Conservation (phyloP, 1,140 invertebrate species). For the Leptopilina boulardi region DNA sequence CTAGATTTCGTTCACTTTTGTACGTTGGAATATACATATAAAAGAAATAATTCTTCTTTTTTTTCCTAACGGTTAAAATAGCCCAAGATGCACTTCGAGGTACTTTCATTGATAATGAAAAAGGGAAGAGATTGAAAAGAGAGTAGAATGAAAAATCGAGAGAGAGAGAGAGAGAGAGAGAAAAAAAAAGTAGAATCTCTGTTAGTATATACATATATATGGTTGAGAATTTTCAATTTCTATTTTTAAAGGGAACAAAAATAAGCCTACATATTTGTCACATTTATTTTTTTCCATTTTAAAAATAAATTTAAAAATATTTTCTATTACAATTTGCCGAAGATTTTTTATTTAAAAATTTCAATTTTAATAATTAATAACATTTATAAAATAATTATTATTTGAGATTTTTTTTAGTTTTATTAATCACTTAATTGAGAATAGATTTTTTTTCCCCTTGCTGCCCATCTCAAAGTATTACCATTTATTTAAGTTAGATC, state of each 20-base stretch:
- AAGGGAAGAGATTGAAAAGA: constrained; percentile 2
- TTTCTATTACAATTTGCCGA: too few species aligned
- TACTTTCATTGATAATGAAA: constrained; percentile 18
- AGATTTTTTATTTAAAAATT: too few species aligned
- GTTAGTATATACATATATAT: too few species aligned
- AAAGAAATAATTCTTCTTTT: not conserved
- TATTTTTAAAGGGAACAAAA: not conserved
- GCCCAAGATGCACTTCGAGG: not conserved
- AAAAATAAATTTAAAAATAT: too few species aligned
- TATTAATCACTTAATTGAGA: not conserved
- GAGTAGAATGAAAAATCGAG: not conserved
- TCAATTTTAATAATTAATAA: too few species aligned
- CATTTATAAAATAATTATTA: not conserved
- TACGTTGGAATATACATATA: not conserved
- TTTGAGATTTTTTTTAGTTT: not conserved
- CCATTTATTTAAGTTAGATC: constrained; percentile 1
- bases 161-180: not conserved
- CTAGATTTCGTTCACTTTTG: not conserved
- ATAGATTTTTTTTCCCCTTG: not conserved
- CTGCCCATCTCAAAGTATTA: not conserved
- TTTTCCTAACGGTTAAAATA: not conserved
- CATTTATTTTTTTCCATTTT: too few species aligned
- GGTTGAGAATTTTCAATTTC: not conserved
- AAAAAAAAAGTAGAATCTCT: not conserved
- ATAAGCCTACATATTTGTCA: too few species aligned